Percentiles rank a stretch among this genome's conserved stretches.
Evolutionary conservation across 2,113 vertebrate species (phyloP).

Genomic region (Pelmatolapia mariae): DNA sequence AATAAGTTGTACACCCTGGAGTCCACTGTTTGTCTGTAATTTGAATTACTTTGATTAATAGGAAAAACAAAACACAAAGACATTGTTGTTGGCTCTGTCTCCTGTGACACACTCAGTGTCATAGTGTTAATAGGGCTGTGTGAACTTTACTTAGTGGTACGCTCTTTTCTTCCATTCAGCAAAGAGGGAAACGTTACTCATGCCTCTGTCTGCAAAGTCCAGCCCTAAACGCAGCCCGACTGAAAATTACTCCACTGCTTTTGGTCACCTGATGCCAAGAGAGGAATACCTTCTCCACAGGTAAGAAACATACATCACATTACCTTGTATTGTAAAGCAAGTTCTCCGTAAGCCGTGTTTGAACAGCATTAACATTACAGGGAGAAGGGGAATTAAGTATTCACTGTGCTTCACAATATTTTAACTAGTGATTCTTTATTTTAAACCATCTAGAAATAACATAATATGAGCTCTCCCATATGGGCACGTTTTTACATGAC

Average conservation of each 20-base stretch:
- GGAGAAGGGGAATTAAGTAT: not conserved
- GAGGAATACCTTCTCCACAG: conserved; percentile 75
- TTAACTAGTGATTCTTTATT: not conserved
- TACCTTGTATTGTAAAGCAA: not conserved
- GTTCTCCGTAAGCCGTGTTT: not conserved
- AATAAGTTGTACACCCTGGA: not conserved
- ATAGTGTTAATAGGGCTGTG: not conserved
- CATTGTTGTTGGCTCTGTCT: not conserved
- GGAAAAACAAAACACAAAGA: not conserved
- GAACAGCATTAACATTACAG: not conserved
- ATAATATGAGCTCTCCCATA: not conserved
- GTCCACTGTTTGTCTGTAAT: not conserved
- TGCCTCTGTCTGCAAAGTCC: conserved; percentile 81
- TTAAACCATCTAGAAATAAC: not conserved
- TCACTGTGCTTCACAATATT: not conserved
- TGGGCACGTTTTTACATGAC: not conserved
- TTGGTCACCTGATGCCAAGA: conserved; percentile 79
- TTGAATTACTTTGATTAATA: not conserved
- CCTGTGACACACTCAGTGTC: not conserved
- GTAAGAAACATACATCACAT: conserved; percentile 48
- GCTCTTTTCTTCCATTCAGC: conserved; percentile 58
- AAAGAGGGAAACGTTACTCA: conserved; percentile 85
- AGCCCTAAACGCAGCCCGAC: conserved; percentile 93
- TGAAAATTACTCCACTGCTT: conserved; percentile 93
- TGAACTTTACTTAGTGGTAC: not conserved